Evolutionary conservation across 2,888 invertebrate species (phyloP).

Genomic region (Euphydryas editha): DNA sequence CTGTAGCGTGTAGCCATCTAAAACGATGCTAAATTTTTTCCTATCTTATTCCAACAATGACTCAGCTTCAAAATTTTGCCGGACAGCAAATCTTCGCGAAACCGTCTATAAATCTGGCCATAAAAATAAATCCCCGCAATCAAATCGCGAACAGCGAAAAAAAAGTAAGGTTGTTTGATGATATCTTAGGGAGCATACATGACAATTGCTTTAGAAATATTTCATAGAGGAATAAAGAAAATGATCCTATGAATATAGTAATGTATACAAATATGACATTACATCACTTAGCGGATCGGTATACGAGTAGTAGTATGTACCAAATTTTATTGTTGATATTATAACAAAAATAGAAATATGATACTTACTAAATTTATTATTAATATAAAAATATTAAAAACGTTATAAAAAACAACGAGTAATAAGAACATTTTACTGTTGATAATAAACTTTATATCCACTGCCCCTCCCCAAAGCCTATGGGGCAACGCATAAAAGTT

Average conservation of each 20-base stretch:
- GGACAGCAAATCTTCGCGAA: slow-evolving; percentile 67
- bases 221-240: slow-evolving; percentile 68
- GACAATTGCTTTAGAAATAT: slow-evolving; percentile 72
- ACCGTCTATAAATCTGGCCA: slow-evolving; percentile 79
- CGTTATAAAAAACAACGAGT: slow-evolving; percentile 2
- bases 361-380: background rate
- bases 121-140: slow-evolving; percentile 81
- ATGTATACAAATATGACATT: slow-evolving; percentile 62
- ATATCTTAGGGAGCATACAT: slow-evolving; percentile 70
- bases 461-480: slow-evolving; percentile 56
- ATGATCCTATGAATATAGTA: slow-evolving; percentile 72
- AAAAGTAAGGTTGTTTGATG: slow-evolving; percentile 79
- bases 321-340: background rate
- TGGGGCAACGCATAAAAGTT: slow-evolving; percentile 57
- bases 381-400: background rate
- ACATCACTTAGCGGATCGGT: slow-evolving; percentile 54
- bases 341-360: background rate
- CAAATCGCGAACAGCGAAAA: slow-evolving; percentile 77
- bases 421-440: slow-evolving; percentile 19
- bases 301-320: background rate
- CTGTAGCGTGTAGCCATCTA: slow-evolving; percentile 10
- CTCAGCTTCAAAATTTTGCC: slow-evolving; percentile 40
- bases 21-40: slow-evolving; percentile 37
- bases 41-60: slow-evolving; percentile 33
- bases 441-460: slow-evolving; percentile 27